phyloP scores from a whole-genome alignment of 2,888 invertebrate species.

The Bellardia pandia region DNA sequence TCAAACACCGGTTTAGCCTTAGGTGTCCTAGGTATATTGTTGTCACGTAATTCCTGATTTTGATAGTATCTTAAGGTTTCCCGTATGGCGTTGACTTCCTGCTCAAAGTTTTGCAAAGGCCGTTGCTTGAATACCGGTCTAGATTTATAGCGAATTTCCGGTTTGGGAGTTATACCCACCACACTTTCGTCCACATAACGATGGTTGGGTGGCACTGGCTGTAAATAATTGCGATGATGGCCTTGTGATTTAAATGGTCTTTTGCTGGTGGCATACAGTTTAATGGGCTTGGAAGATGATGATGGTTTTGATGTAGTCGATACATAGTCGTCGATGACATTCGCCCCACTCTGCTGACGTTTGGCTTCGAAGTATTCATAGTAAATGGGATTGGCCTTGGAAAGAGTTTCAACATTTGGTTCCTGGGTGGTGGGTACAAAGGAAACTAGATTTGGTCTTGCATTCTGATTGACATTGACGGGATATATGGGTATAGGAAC shows the following conservation, averaged over 20 bases:
- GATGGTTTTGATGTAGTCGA: slow-evolving; percentile 75
- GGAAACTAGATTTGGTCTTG: slow-evolving; percentile 77
- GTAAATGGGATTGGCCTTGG: slow-evolving; percentile 83
- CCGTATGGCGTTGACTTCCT: slow-evolving; percentile 88
- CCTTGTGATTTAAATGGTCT: slow-evolving; percentile 77
- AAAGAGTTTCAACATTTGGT: slow-evolving; percentile 77
- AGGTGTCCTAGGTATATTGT: slow-evolving; percentile 80
- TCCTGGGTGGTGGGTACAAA: slow-evolving; percentile 80
- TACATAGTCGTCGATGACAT: slow-evolving; percentile 78
- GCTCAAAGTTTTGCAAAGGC: slow-evolving; percentile 86
- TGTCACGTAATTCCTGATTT: slow-evolving; percentile 85
- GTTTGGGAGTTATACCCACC: slow-evolving; percentile 85
- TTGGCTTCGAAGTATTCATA: slow-evolving; percentile 84
- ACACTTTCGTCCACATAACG: slow-evolving; percentile 78
- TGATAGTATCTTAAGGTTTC: slow-evolving; percentile 88
- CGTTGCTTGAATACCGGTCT: slow-evolving; percentile 71
- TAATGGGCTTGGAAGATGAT: slow-evolving; percentile 74
- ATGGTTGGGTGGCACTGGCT: slow-evolving; percentile 74
- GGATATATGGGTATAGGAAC: slow-evolving; percentile 81
- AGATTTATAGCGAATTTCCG: slow-evolving; percentile 82
- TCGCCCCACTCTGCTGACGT: slow-evolving; percentile 78
- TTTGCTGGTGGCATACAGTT: slow-evolving; percentile 76
- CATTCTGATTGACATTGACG: slow-evolving; percentile 76
- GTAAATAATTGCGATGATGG: slow-evolving; percentile 73
- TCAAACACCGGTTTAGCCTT: slow-evolving; percentile 88